These are phyloP conservation scores for Coracopsis vasa DNA, from an alignment of 2,113 vertebrate species.

Conservation along the genomic window DNA sequence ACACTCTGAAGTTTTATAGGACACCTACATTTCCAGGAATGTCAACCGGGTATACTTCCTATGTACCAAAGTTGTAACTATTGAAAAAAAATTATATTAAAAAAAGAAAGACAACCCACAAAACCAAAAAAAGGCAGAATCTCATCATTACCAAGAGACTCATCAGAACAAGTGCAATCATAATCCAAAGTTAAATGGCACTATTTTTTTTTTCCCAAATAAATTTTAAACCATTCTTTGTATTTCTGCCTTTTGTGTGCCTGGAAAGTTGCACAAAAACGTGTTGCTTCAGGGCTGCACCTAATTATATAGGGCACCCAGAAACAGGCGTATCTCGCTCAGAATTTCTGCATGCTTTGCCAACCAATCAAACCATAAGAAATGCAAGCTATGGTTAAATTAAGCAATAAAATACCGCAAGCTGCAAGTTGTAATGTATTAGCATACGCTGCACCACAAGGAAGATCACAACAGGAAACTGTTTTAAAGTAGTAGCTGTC, in stretches of 20 bases:
- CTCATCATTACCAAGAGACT: background rate
- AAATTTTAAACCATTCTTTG: background rate
- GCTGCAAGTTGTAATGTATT: slow-evolving; percentile 26
- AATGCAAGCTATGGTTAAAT: slow-evolving; percentile 43
- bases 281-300: slow-evolving; percentile 43
- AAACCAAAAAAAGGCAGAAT: background rate
- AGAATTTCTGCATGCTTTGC: slow-evolving; percentile 60
- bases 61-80: background rate
- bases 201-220: background rate
- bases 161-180: background rate
- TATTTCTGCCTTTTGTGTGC: background rate
- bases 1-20: background rate
- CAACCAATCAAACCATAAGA: slow-evolving; percentile 54
- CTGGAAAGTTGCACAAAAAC: slow-evolving; percentile 38
- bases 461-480: slow-evolving; percentile 3
- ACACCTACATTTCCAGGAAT: background rate
- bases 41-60: background rate
- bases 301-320: slow-evolving; percentile 34
- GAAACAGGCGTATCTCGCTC: slow-evolving; percentile 68
- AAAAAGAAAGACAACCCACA: no score
- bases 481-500: background rate
- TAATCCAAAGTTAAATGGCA: background rate
- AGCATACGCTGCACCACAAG: background rate
- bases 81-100: background rate
- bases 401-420: slow-evolving; percentile 47